Base-by-base conservation (phyloP, 2,113 vertebrate species). In the Pheucticus melanocephalus region DNA sequence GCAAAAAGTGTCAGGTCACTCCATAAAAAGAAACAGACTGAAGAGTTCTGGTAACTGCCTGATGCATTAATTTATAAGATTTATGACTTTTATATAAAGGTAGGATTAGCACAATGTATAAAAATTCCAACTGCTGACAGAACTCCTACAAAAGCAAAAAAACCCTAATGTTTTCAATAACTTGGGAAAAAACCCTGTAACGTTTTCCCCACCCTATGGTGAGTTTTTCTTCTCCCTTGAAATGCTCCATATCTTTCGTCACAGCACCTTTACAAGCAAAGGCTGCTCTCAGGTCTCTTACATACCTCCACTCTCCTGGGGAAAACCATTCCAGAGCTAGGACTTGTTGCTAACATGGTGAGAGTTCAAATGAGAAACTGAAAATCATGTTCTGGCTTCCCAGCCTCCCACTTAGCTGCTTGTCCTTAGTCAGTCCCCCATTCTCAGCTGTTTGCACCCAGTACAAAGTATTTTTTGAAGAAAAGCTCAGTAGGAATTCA, bases 1-100 rank as follows among this genome's bases (percentile, higher is more conserved):
- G 88, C 92, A 95, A 90, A 94, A 94, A 0, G 68, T 95, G 95
- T 94, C 92, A 93, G 59, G 83, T 78, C 94, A 95, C 72, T 95
- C 82, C 94, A 94, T 93, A 96, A 96, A 96, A 96, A 88, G 92
- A 96, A 96, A 94, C 88, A 96, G 92, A 96, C 93, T 95, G 93
- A 97, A 92, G 79, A 86, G 51, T 75, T 92, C 82, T 95, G 88
- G 85, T 94, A 96, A 97, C 88, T 83, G 88, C 85, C 39, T 86
- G 94, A 95, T 95, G 92, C 27, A 8, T 68, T 92, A 92, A 96
- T 94, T 93, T 86, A 64, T 60, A 94, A 97, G 95, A 95, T 95
- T 97, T 96, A 96, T 94, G 79, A 78, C 76, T 92, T 90, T 80
- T 94, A 90, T 75, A 89, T 89, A 93, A 96, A 96, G 92, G 94